A percentile compares a stretch with the other conserved stretches of the same genome.
phyloP scores from a whole-genome alignment of 2,888 invertebrate species.

The Euclidia mi region DNA sequence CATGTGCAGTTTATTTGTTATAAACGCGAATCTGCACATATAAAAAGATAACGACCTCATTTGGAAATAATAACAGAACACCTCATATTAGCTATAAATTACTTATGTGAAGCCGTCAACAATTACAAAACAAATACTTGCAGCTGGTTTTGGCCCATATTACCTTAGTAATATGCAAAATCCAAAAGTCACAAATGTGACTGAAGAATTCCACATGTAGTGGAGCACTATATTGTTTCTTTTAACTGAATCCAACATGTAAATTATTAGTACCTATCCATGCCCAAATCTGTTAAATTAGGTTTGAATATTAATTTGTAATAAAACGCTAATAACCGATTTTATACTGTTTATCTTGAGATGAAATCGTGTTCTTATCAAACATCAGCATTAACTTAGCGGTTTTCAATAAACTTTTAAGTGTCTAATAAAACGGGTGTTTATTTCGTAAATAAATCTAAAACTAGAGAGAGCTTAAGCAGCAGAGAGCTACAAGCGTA shows the following conservation, averaged over 20 bases:
- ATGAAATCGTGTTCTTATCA: slow-evolving; percentile 46
- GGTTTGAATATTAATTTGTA: slow-evolving; percentile 38
- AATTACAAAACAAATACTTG: too few relatives aligned
- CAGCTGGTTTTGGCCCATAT: too few relatives aligned
- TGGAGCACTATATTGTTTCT: background rate
- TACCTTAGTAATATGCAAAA: too few relatives aligned
- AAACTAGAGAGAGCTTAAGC: slow-evolving; percentile 4
- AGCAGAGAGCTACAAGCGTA: slow-evolving; percentile 8
- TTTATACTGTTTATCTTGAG: slow-evolving; percentile 43
- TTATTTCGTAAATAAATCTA: slow-evolving; percentile 33
- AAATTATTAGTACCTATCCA: slow-evolving; percentile 36
- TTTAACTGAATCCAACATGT: slow-evolving; percentile 3
- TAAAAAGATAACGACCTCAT: too few relatives aligned
- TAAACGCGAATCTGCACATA: too few relatives aligned
- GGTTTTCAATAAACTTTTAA: slow-evolving; percentile 42
- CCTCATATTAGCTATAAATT: too few relatives aligned
- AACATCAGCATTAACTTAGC: slow-evolving; percentile 37
- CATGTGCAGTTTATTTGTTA: too few relatives aligned
- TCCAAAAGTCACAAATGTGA: too few relatives aligned
- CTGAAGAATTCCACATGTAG: too few relatives aligned
- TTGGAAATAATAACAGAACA: too few relatives aligned
- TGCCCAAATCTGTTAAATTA: slow-evolving; percentile 25
- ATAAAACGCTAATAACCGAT: slow-evolving; percentile 50
- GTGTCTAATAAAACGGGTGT: slow-evolving; percentile 41
- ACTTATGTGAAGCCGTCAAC: too few relatives aligned